Base-by-base conservation (phyloP, 2,113 vertebrate genomes). In the Nibea coibor region DNA sequence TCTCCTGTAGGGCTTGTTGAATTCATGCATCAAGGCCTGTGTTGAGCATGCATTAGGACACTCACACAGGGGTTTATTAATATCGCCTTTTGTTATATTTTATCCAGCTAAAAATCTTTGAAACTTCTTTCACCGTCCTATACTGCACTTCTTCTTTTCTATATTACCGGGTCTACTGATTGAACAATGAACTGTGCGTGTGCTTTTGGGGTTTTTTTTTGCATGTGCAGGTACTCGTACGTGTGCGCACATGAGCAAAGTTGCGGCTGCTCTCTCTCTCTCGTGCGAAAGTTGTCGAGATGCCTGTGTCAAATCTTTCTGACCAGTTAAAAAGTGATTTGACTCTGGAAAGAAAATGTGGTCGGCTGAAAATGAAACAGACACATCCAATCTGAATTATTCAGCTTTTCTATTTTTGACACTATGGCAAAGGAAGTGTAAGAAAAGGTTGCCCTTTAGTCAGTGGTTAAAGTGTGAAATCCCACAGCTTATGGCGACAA, bases 391-490 rank as follows among this genome's bases (percentile, higher is more conserved):
- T 92, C 85, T 87, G 71, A 91, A 79, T 87, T 74, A 82, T 88
- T 93, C 79, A 65, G 72, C 73, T 76, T 87, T 76, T 92, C 85
- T 89, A 88, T 89, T 91, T 91, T 78, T 89, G 89, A 92, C 75
- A 84, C 73, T 7, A 7, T 69, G 31, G 56, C 72, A 82, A 87
- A 88, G 87, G 81, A 90, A 88, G 80, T 83, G 87, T 88, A 82
- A 80, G 80, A 91, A 84, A 91, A 92, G 78, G 87, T 89, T 82
- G 79, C 72, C 89, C 82, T 91, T 93, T 88, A 90, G 88, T 89
- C 77, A 20, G 81, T 70, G 89, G 89, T 93, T 88, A 63, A 90
- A 88, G 88, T 92, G 92, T 90, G 88, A 91, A 89, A 88, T 91
- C 86, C 65, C 66, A 72, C 84, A 64, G 87, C 84, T 87, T 78